A percentile compares a stretch with the other conserved stretches of the same genome.
phyloP scores from a whole-genome alignment of 2,113 vertebrate genomes.

The Campylomormyrus numenius region DNA sequence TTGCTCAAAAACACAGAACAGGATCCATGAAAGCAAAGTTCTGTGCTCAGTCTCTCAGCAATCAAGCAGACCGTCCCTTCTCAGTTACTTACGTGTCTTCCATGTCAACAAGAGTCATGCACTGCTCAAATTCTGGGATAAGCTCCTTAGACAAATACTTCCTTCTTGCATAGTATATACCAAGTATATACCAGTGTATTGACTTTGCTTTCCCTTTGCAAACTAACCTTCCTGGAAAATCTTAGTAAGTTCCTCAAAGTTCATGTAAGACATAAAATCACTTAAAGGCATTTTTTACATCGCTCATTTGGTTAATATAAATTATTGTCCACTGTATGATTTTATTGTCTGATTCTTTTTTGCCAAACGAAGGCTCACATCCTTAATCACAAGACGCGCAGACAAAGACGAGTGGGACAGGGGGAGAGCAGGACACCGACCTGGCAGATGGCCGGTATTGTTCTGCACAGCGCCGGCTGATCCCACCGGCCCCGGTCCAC shows the following conservation, averaged over 20 bases:
- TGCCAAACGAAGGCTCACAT: not conserved
- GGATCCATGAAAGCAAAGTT: not conserved
- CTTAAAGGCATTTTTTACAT: not conserved
- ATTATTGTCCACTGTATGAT: not conserved
- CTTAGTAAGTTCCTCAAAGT: not conserved
- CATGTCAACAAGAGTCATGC: not conserved
- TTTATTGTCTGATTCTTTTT: not conserved
- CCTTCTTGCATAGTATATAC: not conserved
- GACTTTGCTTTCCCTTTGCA: not conserved
- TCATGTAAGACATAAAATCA: not conserved
- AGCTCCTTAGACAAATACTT: not conserved
- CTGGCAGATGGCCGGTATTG: conserved; percentile 41
- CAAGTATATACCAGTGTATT: not conserved
- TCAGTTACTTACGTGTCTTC: not conserved
- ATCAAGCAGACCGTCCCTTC: not conserved
- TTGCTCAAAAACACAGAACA: not conserved
- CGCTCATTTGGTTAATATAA: not conserved
- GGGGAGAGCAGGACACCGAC: conserved; percentile 38
- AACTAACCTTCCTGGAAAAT: not conserved
- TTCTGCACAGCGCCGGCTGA: conserved; percentile 34
- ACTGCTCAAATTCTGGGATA: not conserved
- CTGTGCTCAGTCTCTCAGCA: not conserved
- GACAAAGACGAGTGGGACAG: not conserved
- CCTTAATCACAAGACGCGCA: not conserved
- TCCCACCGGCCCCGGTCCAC: conserved; percentile 28